Percentiles rank a stretch among this genome's conserved stretches.
These are phyloP conservation scores for Crematogaster levior DNA, from an alignment of 2,888 invertebrate genomes.

Conservation along the genomic window DNA sequence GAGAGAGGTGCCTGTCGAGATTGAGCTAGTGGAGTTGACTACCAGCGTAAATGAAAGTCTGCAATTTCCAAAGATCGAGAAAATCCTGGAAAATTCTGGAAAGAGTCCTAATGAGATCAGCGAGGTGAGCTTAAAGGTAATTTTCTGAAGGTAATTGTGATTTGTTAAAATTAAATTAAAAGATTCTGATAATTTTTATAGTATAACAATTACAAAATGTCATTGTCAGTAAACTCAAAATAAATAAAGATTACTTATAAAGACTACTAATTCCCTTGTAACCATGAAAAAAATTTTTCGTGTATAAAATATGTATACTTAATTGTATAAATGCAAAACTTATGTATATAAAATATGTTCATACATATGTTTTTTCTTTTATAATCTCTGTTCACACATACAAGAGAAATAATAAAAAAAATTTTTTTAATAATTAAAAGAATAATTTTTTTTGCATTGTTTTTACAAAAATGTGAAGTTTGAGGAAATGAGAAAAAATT, in stretches of 20 bases:
- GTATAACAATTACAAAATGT: background rate
- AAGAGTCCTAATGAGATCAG: no score
- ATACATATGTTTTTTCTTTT: no score
- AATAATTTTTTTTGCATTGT: background rate
- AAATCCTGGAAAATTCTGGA: constrained; percentile 80
- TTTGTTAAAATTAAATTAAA: background rate
- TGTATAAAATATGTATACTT: no score
- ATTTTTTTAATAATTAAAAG: background rate
- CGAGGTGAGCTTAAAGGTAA: constrained; percentile 72
- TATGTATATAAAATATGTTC: no score
- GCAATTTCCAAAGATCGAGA: constrained; percentile 83
- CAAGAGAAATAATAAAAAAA: background rate
- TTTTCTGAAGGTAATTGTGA: background rate
- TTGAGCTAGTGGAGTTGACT: constrained; percentile 82
- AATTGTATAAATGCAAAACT: no score
- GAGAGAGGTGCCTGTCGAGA: constrained; percentile 75
- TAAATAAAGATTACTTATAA: background rate
- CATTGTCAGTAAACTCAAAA: background rate
- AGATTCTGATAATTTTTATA: background rate
- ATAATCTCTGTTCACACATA: no score
- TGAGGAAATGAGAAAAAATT: background rate
- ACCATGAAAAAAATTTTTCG: background rate
- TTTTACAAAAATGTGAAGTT: background rate
- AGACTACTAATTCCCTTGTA: no score
- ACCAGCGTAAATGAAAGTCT: constrained; percentile 82